A percentile compares a stretch with the other conserved stretches of the same genome.
Conservation (phyloP, 2,888 invertebrate species). For the Tanytarsus gracilentus region DNA sequence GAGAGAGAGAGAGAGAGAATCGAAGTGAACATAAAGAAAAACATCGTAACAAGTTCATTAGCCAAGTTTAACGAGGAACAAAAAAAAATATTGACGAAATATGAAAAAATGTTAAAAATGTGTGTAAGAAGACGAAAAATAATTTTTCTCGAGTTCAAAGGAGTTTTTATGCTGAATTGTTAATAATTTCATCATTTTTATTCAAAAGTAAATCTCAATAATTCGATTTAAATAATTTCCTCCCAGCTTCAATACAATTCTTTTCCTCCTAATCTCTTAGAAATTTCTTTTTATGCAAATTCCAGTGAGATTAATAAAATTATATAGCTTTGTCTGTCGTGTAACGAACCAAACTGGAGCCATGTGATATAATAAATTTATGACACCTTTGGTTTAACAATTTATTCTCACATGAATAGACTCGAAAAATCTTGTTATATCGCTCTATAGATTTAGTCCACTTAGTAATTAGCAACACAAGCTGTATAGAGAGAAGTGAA, state of each 20-base stretch:
- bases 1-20: not conserved
- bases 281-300: no score
- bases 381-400: constrained; percentile 6
- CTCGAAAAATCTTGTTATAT: no score
- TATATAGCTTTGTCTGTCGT: constrained; percentile 20
- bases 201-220: no score
- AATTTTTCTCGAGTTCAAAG: no score
- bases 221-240: no score
- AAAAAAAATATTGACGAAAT: not conserved
- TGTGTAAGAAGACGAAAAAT: not conserved
- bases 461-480: no score
- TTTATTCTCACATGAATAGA: constrained; percentile 12
- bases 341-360: constrained; percentile 27
- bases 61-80: constrained; percentile 16
- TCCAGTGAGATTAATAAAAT: constrained; percentile 25
- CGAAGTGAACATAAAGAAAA: constrained; percentile 9
- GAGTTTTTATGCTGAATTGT: no score
- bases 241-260: no score
- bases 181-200: no score
- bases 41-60: constrained; percentile 26
- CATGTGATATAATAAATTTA: constrained; percentile 23
- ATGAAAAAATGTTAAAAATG: not conserved
- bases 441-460: no score
- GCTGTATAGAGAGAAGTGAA: no score
- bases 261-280: no score